A percentile compares a stretch with the other conserved stretches of the same genome.
These are phyloP conservation scores for Prionace glauca DNA, from an alignment of 2,797 vertebrate species.

Conservation along the genomic window DNA sequence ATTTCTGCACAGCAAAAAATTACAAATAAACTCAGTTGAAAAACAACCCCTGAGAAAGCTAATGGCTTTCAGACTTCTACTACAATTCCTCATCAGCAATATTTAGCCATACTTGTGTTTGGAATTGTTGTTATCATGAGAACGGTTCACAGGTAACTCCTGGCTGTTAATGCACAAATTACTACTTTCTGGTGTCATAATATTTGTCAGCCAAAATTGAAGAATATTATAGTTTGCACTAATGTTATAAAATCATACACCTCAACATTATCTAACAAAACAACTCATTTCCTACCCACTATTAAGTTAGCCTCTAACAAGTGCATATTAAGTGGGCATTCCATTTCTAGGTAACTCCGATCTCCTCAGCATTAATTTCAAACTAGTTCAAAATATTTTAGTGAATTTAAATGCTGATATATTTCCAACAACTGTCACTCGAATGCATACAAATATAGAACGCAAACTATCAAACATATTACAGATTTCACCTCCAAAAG, in stretches of 20 bases:
- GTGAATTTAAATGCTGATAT: not conserved
- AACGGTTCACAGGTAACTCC: not conserved
- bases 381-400: not conserved
- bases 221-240: not conserved
- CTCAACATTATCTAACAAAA: not conserved
- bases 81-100: not conserved
- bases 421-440: not conserved
- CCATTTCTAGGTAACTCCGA: not conserved
- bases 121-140: not conserved
- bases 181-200: not conserved
- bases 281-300: not conserved
- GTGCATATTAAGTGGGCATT: not conserved
- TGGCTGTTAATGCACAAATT: not conserved
- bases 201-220: not conserved
- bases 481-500: not conserved
- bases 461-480: not conserved
- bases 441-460: not conserved
- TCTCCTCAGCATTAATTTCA: not conserved
- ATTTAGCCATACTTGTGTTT: not conserved
- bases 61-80: not conserved
- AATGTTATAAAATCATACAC: not conserved
- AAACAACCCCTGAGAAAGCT: not conserved
- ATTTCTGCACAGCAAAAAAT: not conserved
- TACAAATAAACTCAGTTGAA: not conserved
- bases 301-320: not conserved